A percentile compares a stretch with the other conserved stretches of the same genome.
phyloP scores from a whole-genome alignment of 2,888 invertebrate species.

The Tyria jacobaeae region DNA sequence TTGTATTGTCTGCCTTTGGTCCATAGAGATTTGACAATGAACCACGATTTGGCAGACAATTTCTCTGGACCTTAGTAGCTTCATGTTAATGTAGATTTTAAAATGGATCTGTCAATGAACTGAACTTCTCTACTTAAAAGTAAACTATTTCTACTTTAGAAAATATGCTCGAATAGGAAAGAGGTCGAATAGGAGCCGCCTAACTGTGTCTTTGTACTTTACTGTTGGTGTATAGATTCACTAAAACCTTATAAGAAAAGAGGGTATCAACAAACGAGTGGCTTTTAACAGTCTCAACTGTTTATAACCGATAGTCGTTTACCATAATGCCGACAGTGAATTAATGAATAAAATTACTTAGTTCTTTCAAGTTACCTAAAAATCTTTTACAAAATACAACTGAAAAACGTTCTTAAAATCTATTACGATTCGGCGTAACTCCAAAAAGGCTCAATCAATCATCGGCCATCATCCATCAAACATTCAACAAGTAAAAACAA shows the following conservation, averaged over 20 bases:
- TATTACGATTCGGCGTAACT: slow-evolving; percentile 69
- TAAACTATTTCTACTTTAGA: too few relatives aligned
- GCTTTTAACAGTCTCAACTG: too few relatives aligned
- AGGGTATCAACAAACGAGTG: too few relatives aligned
- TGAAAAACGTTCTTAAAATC: slow-evolving; percentile 63
- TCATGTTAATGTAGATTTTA: neutral
- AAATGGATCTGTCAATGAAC: slow-evolving; percentile 19
- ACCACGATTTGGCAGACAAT: slow-evolving; percentile 47
- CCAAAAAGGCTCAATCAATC: slow-evolving; percentile 77
- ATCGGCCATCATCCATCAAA: slow-evolving; percentile 82
- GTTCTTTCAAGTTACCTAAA: slow-evolving; percentile 41
- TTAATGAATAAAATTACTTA: too few relatives aligned
- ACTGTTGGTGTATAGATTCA: too few relatives aligned
- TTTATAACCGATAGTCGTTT: too few relatives aligned
- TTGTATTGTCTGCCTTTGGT: slow-evolving; percentile 47
- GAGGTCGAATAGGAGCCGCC: too few relatives aligned
- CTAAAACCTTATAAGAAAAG: too few relatives aligned
- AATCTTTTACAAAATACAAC: slow-evolving; percentile 50
- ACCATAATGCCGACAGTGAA: too few relatives aligned
- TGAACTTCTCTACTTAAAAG: slow-evolving; percentile 46
- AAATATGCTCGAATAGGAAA: too few relatives aligned
- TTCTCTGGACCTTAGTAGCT: too few relatives aligned
- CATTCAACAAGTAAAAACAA: slow-evolving; percentile 86
- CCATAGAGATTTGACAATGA: slow-evolving; percentile 49
- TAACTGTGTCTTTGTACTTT: too few relatives aligned